Conservation (phyloP, 2,797 vertebrate genomes). For the Trichosurus vulpecula region DNA sequence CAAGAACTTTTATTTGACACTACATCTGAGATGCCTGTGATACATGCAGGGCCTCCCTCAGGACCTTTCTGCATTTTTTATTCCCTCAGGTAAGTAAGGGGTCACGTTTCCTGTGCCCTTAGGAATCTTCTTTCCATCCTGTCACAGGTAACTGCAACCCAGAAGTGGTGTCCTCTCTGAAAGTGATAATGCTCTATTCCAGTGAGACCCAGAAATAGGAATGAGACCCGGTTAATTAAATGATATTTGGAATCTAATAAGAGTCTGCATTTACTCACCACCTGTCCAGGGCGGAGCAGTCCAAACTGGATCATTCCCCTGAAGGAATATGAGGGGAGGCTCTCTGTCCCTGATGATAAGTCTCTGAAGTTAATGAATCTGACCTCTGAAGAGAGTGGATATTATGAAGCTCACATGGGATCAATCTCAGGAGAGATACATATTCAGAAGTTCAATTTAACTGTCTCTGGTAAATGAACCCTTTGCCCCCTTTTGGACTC, state of each 20-base stretch:
- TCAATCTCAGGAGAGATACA: background rate
- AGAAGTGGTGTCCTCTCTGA: background rate
- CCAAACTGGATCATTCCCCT: background rate
- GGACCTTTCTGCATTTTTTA: background rate
- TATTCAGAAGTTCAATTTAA: background rate
- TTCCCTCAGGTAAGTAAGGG: background rate
- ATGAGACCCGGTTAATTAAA: background rate
- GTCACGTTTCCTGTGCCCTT: background rate
- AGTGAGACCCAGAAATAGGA: fast-evolving
- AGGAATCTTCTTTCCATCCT: background rate
- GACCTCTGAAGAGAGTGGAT: background rate
- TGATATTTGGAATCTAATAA: fast-evolving
- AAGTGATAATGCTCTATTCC: background rate
- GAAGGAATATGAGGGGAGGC: background rate
- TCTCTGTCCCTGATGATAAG: background rate
- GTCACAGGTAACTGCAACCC: background rate
- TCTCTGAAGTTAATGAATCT: background rate
- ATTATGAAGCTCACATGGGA: background rate
- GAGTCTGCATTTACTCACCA: background rate
- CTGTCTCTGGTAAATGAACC: background rate
- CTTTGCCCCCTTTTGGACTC: no score
- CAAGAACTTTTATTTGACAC: background rate
- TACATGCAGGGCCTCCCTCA: background rate
- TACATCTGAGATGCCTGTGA: background rate
- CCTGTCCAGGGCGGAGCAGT: background rate